phyloP scores from a whole-genome alignment of 2,797 vertebrate genomes.

The Astyanax mexicanus region DNA sequence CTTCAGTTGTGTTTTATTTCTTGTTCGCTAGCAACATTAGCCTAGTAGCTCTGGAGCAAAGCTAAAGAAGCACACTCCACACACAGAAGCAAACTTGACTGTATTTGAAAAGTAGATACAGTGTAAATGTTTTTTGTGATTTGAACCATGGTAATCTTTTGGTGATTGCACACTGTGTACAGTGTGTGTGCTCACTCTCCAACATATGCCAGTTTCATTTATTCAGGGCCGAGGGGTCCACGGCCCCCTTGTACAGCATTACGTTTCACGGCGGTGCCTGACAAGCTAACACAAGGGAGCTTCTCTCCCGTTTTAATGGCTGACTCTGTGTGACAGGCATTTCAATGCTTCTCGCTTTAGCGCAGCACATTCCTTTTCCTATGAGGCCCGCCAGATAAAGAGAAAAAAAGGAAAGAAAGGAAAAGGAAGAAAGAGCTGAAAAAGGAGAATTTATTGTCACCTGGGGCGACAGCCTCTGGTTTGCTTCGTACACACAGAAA shows the following conservation, averaged over 20 bases:
- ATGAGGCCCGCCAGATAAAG: background rate
- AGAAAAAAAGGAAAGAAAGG: background rate
- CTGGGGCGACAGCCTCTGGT: constrained; percentile 30
- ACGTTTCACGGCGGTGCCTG: constrained; percentile 26
- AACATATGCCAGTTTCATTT: constrained; percentile 18
- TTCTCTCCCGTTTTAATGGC: constrained; percentile 32
- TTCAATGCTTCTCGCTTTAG: constrained; percentile 18
- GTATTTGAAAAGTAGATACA: no score
- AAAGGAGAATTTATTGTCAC: constrained; percentile 16
- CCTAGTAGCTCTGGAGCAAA: no score
- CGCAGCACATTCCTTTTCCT: constrained; percentile 8
- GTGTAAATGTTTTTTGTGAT: constrained; percentile 6
- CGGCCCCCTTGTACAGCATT: constrained; percentile 10
- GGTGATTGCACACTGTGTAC: background rate
- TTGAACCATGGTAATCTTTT: background rate
- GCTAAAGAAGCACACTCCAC: no score
- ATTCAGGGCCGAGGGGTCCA: constrained; percentile 10
- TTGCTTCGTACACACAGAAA: constrained; percentile 24
- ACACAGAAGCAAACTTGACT: no score
- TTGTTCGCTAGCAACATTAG: no score
- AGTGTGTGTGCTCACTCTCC: background rate
- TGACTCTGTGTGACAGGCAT: constrained; percentile 37
- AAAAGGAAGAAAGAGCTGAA: background rate
- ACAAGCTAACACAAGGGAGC: constrained; percentile 2
- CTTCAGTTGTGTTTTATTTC: no score